Evolutionary conservation across 2,888 invertebrate genomes (phyloP).

Genomic region (Toxonevra muliebris): DNA sequence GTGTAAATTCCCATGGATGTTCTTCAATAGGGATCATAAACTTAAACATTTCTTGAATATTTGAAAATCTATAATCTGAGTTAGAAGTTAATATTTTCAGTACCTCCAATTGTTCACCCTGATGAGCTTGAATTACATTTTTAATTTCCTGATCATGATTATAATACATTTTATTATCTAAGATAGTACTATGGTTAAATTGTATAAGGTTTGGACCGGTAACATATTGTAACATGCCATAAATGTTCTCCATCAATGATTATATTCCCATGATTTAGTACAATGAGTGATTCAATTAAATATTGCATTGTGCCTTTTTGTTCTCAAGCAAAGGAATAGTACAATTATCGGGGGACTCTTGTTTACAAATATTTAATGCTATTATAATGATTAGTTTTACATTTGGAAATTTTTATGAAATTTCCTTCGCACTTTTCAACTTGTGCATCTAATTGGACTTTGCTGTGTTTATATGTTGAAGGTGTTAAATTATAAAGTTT

Average conservation of each 20-base stretch:
- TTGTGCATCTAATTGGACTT: conserved; percentile 11
- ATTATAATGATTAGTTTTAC: conserved; percentile 12
- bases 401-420: conserved; percentile 5
- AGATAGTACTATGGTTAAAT: background rate
- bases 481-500: conserved; percentile 10
- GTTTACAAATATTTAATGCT: conserved; percentile 16
- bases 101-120: conserved; percentile 1
- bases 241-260: conserved; percentile 17
- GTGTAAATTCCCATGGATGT: background rate
- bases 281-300: conserved; percentile 13
- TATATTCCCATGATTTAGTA: conserved; percentile 16
- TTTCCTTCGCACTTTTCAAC: conserved; percentile 9
- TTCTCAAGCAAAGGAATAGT: conserved; percentile 21
- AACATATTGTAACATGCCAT: conserved; percentile 1
- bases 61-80: conserved; percentile 15
- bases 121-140: conserved; percentile 1
- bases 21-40: conserved; percentile 10
- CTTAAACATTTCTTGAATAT: conserved; percentile 14
- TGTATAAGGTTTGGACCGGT: conserved; percentile 9
- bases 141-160: conserved; percentile 5
- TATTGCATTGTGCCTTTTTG: conserved; percentile 26
- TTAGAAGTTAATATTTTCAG: conserved; percentile 2
- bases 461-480: conserved; percentile 1
- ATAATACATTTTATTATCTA: conserved; percentile 12
- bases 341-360: conserved; percentile 14